Base-by-base conservation (phyloP, 2,113 vertebrate genomes). In the Dasypus novemcinctus region DNA sequence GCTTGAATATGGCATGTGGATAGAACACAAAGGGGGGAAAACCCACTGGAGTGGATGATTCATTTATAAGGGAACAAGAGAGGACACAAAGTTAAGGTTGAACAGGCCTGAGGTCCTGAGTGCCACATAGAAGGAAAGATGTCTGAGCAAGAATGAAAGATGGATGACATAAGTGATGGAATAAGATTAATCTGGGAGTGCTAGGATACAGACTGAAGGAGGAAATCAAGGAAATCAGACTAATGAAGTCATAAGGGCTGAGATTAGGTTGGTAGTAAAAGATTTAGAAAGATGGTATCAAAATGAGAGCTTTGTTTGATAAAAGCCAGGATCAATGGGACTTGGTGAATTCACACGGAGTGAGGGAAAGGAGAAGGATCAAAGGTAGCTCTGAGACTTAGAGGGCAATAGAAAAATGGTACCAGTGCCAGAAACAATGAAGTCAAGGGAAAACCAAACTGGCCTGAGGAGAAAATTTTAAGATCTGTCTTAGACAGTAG, bases 301-400 rank as follows among this genome's bases (percentile, higher is more conserved):
- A 89, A 96, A 86, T 69, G 71, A 83, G 23, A 96, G n/a, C 41
- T 49, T 68, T 46, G 31, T 49, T 68, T 46, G 31, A 80, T 33
- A 63, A 96, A 87, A 78, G 43, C 41, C 27, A 88, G 66, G 59
- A 86, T 74, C 33, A 91, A 83, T 0, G 72, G 75, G 49, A 88
- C 46, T 93, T 69, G 38, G 38, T 88, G 57, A 66, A 41, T 33
- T 82, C 9, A 86, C 17, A n/a, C 0, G 9, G 17, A 76, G 31
- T 68, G 18, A 72, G 17, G 23, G 17, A 85, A 52, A 87, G 64
- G 52, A 72, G 36, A 71, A 75, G 31, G 43, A 61, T 91, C 57
- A 94, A 92, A 81, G 36, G 82, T n/a, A 76, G 36, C 84, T 75
- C 89, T 75, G 59, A 90, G 59, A 87, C 20, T n/a, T 54, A 72